Evolutionary conservation across 2,888 invertebrate species (phyloP).

Genomic region (Megamerina dolium): DNA sequence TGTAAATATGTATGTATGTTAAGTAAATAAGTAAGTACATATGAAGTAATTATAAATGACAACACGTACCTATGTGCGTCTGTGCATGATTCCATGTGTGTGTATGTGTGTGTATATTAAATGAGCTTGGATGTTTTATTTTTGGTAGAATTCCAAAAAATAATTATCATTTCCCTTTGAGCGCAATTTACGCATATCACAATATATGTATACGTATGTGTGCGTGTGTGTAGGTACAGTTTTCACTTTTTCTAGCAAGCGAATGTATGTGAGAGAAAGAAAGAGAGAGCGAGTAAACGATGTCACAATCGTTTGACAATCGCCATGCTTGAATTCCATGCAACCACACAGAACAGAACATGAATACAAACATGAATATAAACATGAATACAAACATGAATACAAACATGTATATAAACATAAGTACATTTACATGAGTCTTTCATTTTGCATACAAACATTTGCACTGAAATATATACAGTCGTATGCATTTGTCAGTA

Average conservation of each 20-base stretch:
- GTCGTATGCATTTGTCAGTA: constrained; percentile 5
- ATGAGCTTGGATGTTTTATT: constrained; percentile 44
- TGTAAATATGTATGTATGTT: not conserved
- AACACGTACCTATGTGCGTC: no score
- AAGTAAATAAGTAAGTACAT: not conserved
- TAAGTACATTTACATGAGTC: constrained; percentile 1
- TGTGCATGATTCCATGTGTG: not conserved
- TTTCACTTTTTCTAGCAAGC: no score
- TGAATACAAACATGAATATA: constrained; percentile 13
- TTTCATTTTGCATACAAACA: constrained; percentile 14
- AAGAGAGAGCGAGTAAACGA: not conserved
- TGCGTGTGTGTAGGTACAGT: constrained; percentile 1
- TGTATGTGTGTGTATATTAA: constrained; percentile 27
- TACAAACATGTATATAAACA: not conserved
- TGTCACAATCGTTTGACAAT: constrained; percentile 14
- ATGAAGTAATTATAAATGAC: no score
- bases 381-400: constrained; percentile 2
- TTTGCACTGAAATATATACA: no score
- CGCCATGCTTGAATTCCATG: constrained; percentile 11
- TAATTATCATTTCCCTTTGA: constrained; percentile 39
- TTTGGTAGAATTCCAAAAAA: constrained; percentile 42
- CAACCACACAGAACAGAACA: constrained; percentile 5
- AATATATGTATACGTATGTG: not conserved
- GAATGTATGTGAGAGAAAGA: not conserved
- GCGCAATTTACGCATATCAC: not conserved